These are phyloP conservation scores for Drosophila atripex DNA, from an alignment of 2,888 invertebrate species.

Conservation along the genomic window DNA sequence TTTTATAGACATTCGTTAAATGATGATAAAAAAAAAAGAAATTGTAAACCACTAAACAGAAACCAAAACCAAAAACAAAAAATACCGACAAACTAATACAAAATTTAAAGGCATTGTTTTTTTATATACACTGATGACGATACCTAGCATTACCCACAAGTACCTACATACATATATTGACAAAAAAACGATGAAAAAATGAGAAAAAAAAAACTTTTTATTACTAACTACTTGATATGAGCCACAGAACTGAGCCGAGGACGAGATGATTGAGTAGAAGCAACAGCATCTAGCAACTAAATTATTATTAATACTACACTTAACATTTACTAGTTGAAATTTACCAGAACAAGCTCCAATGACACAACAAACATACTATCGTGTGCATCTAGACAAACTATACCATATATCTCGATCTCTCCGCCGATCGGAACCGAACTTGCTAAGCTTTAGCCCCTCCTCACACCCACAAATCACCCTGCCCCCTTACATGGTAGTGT, in stretches of 20 bases:
- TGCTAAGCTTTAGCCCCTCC: conserved; percentile 47
- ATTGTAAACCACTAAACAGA: conserved; percentile 33
- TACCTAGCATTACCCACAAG: conserved; percentile 75
- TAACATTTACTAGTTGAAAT: conserved; percentile 54
- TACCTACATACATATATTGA: conserved; percentile 66
- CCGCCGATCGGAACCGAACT: conserved; percentile 27
- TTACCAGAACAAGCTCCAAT: conserved; percentile 34
- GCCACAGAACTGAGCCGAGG: conserved; percentile 75
- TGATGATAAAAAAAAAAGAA: conserved; percentile 13
- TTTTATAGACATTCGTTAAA: conserved; percentile 67
- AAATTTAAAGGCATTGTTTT: conserved; percentile 57
- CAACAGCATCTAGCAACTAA: conserved; percentile 38
- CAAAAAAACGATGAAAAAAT: not conserved
- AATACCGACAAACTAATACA: conserved; percentile 8
- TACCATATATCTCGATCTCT: conserved; percentile 7
- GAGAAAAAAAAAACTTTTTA: conserved; percentile 62
- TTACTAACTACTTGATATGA: conserved; percentile 73
- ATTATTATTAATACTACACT: conserved; percentile 45
- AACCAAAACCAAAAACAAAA: conserved; percentile 22
- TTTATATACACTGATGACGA: conserved; percentile 62
- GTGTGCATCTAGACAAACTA: conserved; percentile 23
- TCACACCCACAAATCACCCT: conserved; percentile 1
- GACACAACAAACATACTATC: conserved; percentile 2
- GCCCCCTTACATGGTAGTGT: conserved; percentile 44
- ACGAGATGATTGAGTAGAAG: conserved; percentile 28